A percentile compares a stretch with the other conserved stretches of the same genome.
Evolutionary conservation across 2,797 vertebrate species (phyloP).

Genomic region (Pseudotriccus pelzelni): DNA sequence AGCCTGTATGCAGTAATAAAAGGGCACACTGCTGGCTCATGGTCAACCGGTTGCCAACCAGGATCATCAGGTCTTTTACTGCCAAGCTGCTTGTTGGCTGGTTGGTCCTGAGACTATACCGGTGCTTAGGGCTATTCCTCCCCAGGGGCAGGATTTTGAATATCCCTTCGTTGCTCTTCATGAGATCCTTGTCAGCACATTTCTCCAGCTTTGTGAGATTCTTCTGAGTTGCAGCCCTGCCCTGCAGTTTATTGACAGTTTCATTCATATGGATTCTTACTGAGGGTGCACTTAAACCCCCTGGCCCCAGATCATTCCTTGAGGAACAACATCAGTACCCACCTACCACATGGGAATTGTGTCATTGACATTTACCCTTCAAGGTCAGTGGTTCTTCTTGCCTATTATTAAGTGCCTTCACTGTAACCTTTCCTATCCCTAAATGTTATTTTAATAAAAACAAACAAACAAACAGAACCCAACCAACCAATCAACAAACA

Average conservation of each 20-base stretch:
- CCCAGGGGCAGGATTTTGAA: not conserved
- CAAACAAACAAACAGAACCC: too few relatives aligned
- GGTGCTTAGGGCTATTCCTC: not conserved
- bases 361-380: not conserved
- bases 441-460: not conserved
- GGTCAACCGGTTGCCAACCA: not conserved
- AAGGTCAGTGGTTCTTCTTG: not conserved
- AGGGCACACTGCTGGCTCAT: not conserved
- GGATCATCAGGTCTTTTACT: not conserved
- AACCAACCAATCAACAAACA: too few relatives aligned
- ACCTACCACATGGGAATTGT: not conserved
- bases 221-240: not conserved
- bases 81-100: not conserved
- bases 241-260: not conserved
- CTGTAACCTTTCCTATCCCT: not conserved
- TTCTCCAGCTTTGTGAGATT: not conserved
- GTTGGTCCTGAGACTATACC: not conserved
- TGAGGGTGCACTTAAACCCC: not conserved
- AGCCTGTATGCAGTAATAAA: not conserved
- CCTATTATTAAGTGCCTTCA: not conserved
- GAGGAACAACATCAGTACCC: not conserved
- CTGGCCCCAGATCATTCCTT: not conserved
- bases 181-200: not conserved
- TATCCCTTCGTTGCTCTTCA: not conserved
- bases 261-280: not conserved